Base-by-base conservation (phyloP, 2,888 invertebrate genomes). In the Dastarcus helophoroides region DNA sequence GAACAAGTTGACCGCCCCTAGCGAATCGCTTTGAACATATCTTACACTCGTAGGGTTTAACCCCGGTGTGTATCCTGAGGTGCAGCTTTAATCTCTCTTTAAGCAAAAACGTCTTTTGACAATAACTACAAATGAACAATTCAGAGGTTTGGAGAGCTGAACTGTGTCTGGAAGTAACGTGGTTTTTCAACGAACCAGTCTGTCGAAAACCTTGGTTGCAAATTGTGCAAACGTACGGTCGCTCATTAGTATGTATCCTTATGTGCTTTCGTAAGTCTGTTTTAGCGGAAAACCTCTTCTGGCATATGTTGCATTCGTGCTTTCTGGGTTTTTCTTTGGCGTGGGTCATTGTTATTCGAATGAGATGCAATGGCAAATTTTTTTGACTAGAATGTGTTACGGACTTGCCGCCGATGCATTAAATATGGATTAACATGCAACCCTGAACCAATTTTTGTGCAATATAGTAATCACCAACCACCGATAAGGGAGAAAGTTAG, bases 71-170 rank as follows among this genome's bases (percentile, higher is more conserved):
- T 9, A 73, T 69, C 5, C 79, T 65, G 46, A 83, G 65, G 56
- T 88, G 88, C 29, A 79, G 58, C 40, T 75, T 69, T 31, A 86
- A 61, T 17, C 82, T 71, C 48, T 83, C 81, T 56, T 85, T 79
- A 8, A 81, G 63, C 0, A 79, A 73, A 54, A 86, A 88, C 16
- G 73, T 69, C 52, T 81, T 82, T 28, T 75, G 69, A 54, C 88
- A 88, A 41, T 78, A 71, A 46, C 74, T 64, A 53, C 88, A 88
- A 27, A 73, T 66, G 54, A 71, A 82, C 14, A 72, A 60, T 21
- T 63, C 58, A 2, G 50, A 43, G 32, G 48, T 52, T 34, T 54
- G 54, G 29, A 60, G 50, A 26, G 56, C 58, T 6, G 54, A 54
- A 1, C 65, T 61, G 48, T 78, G 77, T 38, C 64, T 63, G 37